Base-by-base conservation (phyloP, 2,888 invertebrate species). In the Phasia obesa region DNA sequence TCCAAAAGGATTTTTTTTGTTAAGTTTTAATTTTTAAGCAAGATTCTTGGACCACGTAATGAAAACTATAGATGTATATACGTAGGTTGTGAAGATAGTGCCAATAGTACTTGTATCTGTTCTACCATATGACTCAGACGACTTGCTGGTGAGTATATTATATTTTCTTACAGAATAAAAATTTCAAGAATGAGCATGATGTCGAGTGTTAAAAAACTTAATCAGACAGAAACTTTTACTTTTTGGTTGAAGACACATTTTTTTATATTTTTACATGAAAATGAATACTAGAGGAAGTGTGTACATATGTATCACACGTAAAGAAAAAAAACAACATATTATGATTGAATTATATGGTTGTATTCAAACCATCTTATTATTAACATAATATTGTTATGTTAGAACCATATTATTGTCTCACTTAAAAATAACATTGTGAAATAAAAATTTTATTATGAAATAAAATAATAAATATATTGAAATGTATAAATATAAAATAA, bases 1-100 rank as follows among this genome's bases (percentile, higher is more conserved):
- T 62, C 78, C 82, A 82, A 77, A 23, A 69, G 27, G 23, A 69
- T 31, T 69, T 47, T 44, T 6, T 69, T 73, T 64, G 21, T 57
- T 65, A 35, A 23, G 38, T 77, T 77, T 67, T 73, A 38, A 62
- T 62, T 73, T 77, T 53, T 25, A 51, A 44, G n/a, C 21, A 38
- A 17, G 35, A 81, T 51, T 49, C 38, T 59, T 75, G 42, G 31
- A 77, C 49, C 35, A 62, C 35, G 55, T 70, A 76, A 67, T 49
- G 25, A 5, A 27, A 19, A 19, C 27, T 11, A 17, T 21, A 35
- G 35, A 17, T 35, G 57, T 57, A 35, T 44, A 6, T 25, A 67
- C 31, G 15, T 15, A 53, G 21, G 25, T 27, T 4, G 15, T 38
- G 13, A 23, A 42, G 3, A 44, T 62, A 74, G 44, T 80, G 73